Conservation (phyloP, 2,113 vertebrate species). For the Anhinga anhinga region DNA sequence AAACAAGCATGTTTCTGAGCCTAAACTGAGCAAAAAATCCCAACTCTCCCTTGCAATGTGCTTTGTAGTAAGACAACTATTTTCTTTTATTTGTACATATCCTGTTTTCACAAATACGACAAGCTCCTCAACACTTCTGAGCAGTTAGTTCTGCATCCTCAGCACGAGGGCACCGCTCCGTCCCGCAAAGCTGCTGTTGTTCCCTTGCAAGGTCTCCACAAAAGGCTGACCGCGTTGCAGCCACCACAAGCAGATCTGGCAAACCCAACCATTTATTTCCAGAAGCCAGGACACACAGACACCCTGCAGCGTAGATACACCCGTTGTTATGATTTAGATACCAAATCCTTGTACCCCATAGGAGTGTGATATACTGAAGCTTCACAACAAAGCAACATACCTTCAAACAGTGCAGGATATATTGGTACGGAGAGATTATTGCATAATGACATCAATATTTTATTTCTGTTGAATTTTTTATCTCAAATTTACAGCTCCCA, state of each 20-base stretch:
- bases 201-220: background rate
- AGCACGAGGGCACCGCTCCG: background rate
- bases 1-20: background rate
- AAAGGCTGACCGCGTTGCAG: background rate
- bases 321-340: background rate
- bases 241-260: background rate
- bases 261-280: background rate
- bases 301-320: background rate
- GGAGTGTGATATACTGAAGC: background rate
- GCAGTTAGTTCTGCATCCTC: background rate
- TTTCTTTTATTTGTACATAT: background rate
- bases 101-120: background rate
- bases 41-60: background rate
- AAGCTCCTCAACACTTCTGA: background rate
- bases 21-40: background rate
- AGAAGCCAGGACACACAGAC: background rate
- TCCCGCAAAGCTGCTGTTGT: background rate
- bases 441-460: conserved; percentile 71
- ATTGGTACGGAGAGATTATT: conserved; percentile 7
- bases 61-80: background rate
- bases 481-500: conserved; percentile 62
- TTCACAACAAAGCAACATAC: background rate
- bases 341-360: background rate
- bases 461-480: conserved; percentile 72
- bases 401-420: background rate